Evolutionary conservation across 2,888 invertebrate genomes (phyloP).

Genomic region (Lampropteryx suffumata): DNA sequence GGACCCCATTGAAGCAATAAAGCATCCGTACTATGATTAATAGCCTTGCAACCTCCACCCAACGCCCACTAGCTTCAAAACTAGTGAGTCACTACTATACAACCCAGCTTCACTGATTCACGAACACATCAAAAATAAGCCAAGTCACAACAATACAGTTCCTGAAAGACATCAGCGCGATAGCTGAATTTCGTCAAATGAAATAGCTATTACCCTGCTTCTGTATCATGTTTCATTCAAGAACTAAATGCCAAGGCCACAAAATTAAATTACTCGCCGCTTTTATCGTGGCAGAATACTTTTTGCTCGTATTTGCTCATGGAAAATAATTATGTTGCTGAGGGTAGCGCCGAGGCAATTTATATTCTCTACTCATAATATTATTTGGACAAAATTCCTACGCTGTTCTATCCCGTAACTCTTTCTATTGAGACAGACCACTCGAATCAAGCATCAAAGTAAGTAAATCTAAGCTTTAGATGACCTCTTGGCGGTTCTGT

Average conservation of each 20-base stretch:
- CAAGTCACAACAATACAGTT: constrained; percentile 14
- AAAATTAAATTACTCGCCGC: constrained; percentile 25
- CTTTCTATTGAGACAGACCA: too few species aligned
- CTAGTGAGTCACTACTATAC: constrained; percentile 48
- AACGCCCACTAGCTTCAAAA: constrained; percentile 58
- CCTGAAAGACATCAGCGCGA: constrained; percentile 11
- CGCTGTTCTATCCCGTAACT: background rate
- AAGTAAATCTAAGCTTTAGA: too few species aligned
- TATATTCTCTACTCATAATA: constrained; percentile 16
- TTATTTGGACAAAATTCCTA: constrained; percentile 7
- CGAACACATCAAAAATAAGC: constrained; percentile 23
- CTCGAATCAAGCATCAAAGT: too few species aligned
- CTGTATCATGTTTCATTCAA: constrained; percentile 30
- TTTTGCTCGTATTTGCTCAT: constrained; percentile 25
- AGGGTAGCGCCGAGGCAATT: constrained; percentile 17
- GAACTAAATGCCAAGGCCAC: constrained; percentile 30
- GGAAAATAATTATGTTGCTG: constrained; percentile 18
- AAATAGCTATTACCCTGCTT: constrained; percentile 22
- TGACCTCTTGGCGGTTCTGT: too few species aligned
- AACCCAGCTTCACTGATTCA: constrained; percentile 34
- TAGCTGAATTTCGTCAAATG: constrained; percentile 18
- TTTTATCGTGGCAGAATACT: constrained; percentile 15
- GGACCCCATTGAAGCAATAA: constrained; percentile 72
- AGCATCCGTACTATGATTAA: constrained; percentile 72
- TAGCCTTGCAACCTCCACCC: constrained; percentile 57